Conservation (phyloP, 1,140 invertebrate species). For the Periplaneta americana region DNA sequence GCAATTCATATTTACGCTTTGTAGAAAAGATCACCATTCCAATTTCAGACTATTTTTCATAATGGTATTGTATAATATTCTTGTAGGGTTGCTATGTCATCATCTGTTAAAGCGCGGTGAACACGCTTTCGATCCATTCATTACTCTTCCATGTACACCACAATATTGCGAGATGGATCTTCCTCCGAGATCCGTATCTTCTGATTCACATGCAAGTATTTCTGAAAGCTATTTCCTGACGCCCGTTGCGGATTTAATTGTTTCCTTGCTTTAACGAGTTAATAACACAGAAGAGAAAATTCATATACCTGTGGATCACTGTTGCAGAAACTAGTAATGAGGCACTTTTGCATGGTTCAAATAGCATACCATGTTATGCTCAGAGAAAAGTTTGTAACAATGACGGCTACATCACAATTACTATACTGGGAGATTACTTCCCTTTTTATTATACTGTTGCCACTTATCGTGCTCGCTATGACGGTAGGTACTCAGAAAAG, state of each 20-base stretch:
- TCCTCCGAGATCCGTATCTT: neutral
- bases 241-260: neutral
- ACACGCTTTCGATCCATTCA: no score
- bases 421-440: neutral
- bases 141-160: no score
- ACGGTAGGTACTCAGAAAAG: neutral
- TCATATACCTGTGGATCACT: neutral
- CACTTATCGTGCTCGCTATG: neutral
- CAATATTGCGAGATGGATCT: neutral
- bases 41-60: no score
- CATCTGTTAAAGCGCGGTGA: no score
- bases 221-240: neutral
- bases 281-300: neutral
- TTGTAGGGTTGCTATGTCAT: no score
- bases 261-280: neutral
- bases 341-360: neutral
- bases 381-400: neutral
- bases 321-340: neutral
- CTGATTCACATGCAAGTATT: neutral
- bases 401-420: neutral
- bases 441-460: no score
- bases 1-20: no score
- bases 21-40: no score
- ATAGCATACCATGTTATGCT: neutral
- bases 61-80: no score